Percentiles rank a stretch among this genome's conserved stretches.
Evolutionary conservation across 1,140 invertebrate species (phyloP).

Genomic region (Drosophila persimilis): DNA sequence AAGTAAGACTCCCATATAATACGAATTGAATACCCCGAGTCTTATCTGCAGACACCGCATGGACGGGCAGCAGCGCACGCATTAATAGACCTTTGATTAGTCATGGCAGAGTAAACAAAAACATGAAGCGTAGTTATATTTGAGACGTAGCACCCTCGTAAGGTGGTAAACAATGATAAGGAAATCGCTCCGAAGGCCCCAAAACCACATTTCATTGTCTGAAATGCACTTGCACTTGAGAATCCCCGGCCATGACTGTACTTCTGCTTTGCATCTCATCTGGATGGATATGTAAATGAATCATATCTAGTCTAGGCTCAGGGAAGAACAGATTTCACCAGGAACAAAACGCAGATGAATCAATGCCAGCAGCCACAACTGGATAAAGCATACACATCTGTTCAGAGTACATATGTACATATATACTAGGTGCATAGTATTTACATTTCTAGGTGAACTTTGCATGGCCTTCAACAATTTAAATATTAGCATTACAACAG

Average conservation of each 20-base stretch:
- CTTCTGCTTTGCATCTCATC: neutral
- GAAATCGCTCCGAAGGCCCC: slow-evolving; percentile 4
- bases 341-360: slow-evolving; percentile 20
- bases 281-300: slow-evolving; percentile 13
- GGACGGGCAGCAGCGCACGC: slow-evolving; percentile 20
- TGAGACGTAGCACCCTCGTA: slow-evolving; percentile 21
- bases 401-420: neutral
- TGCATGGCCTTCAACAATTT: slow-evolving; percentile 19
- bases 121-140: slow-evolving; percentile 6
- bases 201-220: slow-evolving; percentile 17
- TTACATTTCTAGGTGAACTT: slow-evolving; percentile 28
- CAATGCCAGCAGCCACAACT: slow-evolving; percentile 7
- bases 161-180: slow-evolving; percentile 47
- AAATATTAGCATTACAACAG: slow-evolving; percentile 35
- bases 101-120: slow-evolving; percentile 21
- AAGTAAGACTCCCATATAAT: neutral
- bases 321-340: slow-evolving; percentile 24
- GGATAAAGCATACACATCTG: slow-evolving; percentile 10
- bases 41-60: slow-evolving; percentile 21
- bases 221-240: slow-evolving; percentile 11
- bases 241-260: slow-evolving; percentile 12
- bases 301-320: slow-evolving; percentile 5
- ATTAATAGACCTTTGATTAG: slow-evolving; percentile 37
- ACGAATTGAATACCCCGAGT: neutral
- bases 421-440: neutral